Evolutionary conservation across 1,140 invertebrate genomes (phyloP), one percentile per base, ranked within the genome.

Genomic region (Bombus confusus): DNA sequence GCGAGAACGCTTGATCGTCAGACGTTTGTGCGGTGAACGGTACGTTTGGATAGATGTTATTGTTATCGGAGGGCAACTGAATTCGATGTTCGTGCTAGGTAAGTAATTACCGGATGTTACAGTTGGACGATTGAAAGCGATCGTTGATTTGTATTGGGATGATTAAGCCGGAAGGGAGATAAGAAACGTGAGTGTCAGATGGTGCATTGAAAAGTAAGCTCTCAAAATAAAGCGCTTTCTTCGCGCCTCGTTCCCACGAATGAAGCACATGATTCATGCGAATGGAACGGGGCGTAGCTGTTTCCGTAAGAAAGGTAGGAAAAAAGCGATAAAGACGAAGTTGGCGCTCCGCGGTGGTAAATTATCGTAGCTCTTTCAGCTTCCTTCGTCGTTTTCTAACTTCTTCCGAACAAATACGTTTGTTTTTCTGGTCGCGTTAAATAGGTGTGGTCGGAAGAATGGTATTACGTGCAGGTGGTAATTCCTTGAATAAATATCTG

Each of bases 171-270:
- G 57, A n/a, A 28, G 25, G 28, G 6, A 52, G 25, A 41, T n/a
- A 41, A 34, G 31, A 47, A 52, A 43, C 28, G 28, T 1, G 69
- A 25, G 28, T 41, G 41, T 72, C 69, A 72, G 69, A 72, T 72
- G 69, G 37, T 15, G 39, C 69, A 72, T 69, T 39, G 39, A 43
- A 41, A n/a, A 72, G 43, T 31, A 31, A 13, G 64, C 57, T 77
- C 74, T 83, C 34, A 59, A 84, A 84, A 71, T 78, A 80, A 72
- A 72, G 31, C 25, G 28, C 66, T 31, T 43, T 59, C 25, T 71
- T 52, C 71, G 64, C 43, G 52, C 41, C 31, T 37, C 83, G 76
- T 85, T 85, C 83, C 83, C 83, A 85, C 83, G 80, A 83, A 39
- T n/a, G 57, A 25, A 59, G 64, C 43, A 57, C 57, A 15, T 85